These are phyloP conservation scores for Cryptophagus acutangulus DNA, from an alignment of 2,888 invertebrate genomes.

Conservation along the genomic window DNA sequence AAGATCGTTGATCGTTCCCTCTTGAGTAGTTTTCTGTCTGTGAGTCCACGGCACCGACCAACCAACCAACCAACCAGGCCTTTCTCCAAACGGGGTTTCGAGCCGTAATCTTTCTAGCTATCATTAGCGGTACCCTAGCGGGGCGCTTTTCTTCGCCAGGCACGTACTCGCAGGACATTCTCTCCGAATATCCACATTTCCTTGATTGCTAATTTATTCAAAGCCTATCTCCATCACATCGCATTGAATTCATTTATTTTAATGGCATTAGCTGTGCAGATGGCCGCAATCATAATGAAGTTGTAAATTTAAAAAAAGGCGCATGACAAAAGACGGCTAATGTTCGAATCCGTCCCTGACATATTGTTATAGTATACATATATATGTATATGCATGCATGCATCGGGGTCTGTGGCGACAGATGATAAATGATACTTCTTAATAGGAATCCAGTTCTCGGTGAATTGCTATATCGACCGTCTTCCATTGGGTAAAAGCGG, in stretches of 20 bases:
- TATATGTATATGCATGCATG: conserved; percentile 36
- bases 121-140: conserved; percentile 41
- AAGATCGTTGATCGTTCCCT: neutral
- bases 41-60: conserved; percentile 17
- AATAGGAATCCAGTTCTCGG: conserved; percentile 47
- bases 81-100: conserved; percentile 27
- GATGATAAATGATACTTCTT: conserved; percentile 48
- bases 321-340: too few species aligned
- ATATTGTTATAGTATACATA: conserved; percentile 2
- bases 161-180: conserved; percentile 13
- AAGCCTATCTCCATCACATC: too few species aligned
- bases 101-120: conserved; percentile 32
- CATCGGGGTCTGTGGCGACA: conserved; percentile 41
- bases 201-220: too few species aligned
- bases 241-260: too few species aligned
- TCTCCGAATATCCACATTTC: neutral
- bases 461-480: conserved; percentile 44
- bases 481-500: conserved; percentile 43
- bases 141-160: conserved; percentile 31
- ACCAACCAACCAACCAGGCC: conserved; percentile 29
- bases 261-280: too few species aligned
- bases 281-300: conserved; percentile 1
- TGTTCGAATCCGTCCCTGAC: neutral
- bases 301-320: too few species aligned
- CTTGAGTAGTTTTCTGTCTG: too few species aligned